Percentiles rank a stretch among this genome's conserved stretches.
Conservation (phyloP, 2,888 invertebrate species). For the Steromphala cineraria region DNA sequence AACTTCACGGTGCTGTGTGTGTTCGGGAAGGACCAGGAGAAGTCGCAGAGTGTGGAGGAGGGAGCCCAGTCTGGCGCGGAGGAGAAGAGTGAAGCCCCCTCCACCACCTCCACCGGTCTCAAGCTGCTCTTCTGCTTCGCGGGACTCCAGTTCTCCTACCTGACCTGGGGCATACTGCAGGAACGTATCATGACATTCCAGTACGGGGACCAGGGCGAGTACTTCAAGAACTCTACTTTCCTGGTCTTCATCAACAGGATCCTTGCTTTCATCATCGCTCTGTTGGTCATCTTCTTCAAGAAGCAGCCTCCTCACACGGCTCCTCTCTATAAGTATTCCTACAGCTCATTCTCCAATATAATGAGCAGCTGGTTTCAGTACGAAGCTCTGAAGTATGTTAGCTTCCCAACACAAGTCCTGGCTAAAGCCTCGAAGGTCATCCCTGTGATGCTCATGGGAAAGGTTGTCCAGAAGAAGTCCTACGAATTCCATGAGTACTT, state of each 20-base stretch:
- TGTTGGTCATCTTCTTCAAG: constrained; percentile 52
- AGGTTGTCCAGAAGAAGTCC: constrained; percentile 88
- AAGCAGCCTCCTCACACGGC: constrained; percentile 80
- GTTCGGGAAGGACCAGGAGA: constrained; percentile 63
- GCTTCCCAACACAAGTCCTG: constrained; percentile 95
- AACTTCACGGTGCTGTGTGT: constrained; percentile 65
- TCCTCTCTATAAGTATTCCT: constrained; percentile 95
- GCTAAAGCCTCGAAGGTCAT: constrained; percentile 91
- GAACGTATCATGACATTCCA: constrained; percentile 95
- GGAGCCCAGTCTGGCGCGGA: constrained; percentile 4
- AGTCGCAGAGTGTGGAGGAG: constrained; percentile 68
- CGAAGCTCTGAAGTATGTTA: constrained; percentile 98
- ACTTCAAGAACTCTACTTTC: constrained; percentile 96
- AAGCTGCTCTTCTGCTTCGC: constrained; percentile 86
- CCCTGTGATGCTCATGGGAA: constrained; percentile 97
- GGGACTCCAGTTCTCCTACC: constrained; percentile 92
- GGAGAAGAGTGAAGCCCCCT: constrained; percentile 31
- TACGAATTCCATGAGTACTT: constrained; percentile 94
- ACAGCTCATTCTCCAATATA: constrained; percentile 96
- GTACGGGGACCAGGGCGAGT: constrained; percentile 75
- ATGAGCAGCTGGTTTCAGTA: constrained; percentile 99
- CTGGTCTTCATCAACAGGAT: constrained; percentile 96
- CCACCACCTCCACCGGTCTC: constrained; percentile 30
- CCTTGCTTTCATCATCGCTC: constrained; percentile 80
- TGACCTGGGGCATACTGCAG: constrained; percentile 97